A percentile compares a stretch with the other conserved stretches of the same genome.
phyloP scores from a whole-genome alignment of 1,140 invertebrate genomes.

The Melitaea cinxia region DNA sequence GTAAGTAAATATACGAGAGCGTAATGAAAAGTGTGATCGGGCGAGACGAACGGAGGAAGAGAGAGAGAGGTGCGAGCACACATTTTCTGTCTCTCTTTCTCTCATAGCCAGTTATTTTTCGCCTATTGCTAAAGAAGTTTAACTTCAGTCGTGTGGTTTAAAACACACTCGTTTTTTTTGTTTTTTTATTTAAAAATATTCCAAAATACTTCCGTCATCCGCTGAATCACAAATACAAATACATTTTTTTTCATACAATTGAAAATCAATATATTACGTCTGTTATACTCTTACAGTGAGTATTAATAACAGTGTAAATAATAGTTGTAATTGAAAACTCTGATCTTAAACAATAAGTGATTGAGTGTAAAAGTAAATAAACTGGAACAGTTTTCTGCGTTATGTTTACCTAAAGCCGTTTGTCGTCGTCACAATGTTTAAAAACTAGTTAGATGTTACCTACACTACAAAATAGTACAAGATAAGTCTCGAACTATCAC shows the following conservation, averaged over 20 bases:
- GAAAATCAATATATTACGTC: not conserved
- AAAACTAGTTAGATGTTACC: not conserved
- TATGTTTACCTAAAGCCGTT: not conserved
- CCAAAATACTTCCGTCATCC: not conserved
- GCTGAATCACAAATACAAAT: not conserved
- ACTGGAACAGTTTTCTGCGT: not conserved
- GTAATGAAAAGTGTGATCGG: no score
- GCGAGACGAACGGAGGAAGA: no score
- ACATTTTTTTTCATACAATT: not conserved
- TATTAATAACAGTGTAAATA: conserved; percentile 9
- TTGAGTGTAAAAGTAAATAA: not conserved
- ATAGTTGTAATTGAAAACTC: conserved; percentile 5
- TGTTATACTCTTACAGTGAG: conserved; percentile 4
- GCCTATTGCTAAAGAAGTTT: no score
- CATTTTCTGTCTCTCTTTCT: no score
- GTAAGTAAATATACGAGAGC: no score
- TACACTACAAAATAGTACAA: not conserved
- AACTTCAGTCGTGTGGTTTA: no score
- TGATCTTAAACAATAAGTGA: not conserved
- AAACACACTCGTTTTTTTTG: no score
- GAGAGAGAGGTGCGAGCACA: no score
- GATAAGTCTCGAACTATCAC: not conserved
- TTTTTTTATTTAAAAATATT: no score
- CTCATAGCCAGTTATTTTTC: no score
- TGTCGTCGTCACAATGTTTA: not conserved